Conservation (phyloP, 2,113 vertebrate genomes). For the Sebastes schlegelii region DNA sequence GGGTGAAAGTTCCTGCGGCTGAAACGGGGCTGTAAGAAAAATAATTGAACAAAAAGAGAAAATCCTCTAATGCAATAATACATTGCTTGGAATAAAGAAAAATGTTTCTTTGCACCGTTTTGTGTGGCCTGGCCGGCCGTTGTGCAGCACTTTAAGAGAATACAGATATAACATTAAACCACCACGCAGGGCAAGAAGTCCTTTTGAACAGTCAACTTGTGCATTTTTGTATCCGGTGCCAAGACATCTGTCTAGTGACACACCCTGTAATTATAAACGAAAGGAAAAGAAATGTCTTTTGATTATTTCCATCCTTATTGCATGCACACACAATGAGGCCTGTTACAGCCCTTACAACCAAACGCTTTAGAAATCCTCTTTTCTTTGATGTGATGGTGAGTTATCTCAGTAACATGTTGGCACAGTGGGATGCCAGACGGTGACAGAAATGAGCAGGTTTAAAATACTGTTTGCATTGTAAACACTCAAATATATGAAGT, state of each 20-base stretch:
- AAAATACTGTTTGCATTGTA: conserved; percentile 19
- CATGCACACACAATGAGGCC: conserved; percentile 51
- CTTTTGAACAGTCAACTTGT: conserved; percentile 73
- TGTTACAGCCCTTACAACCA: conserved; percentile 46
- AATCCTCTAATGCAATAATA: fast-evolving
- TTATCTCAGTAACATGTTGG: not conserved
- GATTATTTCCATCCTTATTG: conserved; percentile 81
- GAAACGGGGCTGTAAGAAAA: not conserved
- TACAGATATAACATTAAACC: conserved; percentile 77
- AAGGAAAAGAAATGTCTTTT: conserved; percentile 81
- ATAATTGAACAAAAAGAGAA: not conserved
- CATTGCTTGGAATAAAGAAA: not conserved
- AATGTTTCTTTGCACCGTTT: conserved; percentile 15
- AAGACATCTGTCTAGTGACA: conserved; percentile 86
- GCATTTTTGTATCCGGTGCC: conserved; percentile 77
- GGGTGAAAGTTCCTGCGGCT: too few relatives aligned
- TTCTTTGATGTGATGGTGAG: not conserved
- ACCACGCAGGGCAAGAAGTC: conserved; percentile 59
- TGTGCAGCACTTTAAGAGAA: conserved; percentile 60
- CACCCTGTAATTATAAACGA: conserved; percentile 89
- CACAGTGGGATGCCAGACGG: not conserved
- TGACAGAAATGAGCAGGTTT: not conserved
- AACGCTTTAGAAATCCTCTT: conserved; percentile 8
- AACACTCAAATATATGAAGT: conserved; percentile 16
- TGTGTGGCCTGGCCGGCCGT: conserved; percentile 44